Conservation (phyloP, 1,140 invertebrate species). For the Listronotus oregonensis region DNA sequence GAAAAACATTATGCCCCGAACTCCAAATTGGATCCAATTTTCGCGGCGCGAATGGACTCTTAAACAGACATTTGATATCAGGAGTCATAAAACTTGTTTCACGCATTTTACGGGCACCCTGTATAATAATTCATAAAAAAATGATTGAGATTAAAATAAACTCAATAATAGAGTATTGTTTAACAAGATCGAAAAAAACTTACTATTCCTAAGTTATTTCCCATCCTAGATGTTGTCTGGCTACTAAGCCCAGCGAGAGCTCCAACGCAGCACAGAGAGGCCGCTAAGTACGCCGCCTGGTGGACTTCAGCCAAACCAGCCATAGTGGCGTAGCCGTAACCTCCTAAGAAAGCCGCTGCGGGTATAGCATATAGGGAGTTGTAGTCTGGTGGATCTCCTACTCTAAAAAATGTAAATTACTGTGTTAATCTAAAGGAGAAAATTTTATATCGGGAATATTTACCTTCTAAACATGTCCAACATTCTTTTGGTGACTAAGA, state of each 20-base stretch:
- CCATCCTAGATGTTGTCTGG: constrained; percentile 77
- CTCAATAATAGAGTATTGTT: no score
- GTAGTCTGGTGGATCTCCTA: constrained; percentile 84
- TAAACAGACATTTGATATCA: no score
- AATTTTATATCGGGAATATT: constrained; percentile 14
- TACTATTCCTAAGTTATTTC: constrained; percentile 85
- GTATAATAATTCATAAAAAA: no score
- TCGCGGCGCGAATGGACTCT: no score
- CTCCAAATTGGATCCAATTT: no score
- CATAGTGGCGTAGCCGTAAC: constrained; percentile 71
- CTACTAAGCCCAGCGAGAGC: constrained; percentile 84
- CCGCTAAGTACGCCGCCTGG: constrained; percentile 84
- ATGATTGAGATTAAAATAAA: no score
- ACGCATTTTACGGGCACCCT: no score
- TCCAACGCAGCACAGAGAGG: constrained; percentile 87
- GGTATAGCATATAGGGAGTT: constrained; percentile 83
- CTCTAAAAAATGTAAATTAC: constrained; percentile 53
- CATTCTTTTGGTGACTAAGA: constrained; percentile 89
- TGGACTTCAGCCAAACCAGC: constrained; percentile 79
- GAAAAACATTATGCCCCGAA: no score
- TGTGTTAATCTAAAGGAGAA: neutral
- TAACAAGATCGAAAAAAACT: no score
- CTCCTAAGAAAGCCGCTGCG: constrained; percentile 73
- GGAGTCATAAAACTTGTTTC: no score
- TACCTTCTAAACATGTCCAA: constrained; percentile 91